Conservation (phyloP, 2,888 invertebrate species). For the Neocrepidodera transversa region DNA sequence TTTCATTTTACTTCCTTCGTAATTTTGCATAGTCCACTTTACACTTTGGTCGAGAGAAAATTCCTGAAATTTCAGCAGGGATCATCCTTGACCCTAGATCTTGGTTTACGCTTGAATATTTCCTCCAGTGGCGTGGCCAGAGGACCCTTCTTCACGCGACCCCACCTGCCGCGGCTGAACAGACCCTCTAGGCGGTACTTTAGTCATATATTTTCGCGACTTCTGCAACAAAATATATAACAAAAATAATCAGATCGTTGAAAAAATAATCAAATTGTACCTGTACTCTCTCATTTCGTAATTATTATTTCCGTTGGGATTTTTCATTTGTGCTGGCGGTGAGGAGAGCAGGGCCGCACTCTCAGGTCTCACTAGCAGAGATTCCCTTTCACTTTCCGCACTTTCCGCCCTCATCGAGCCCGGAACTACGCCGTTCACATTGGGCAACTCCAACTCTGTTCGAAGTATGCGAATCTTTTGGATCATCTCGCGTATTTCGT, state of each 20-base stretch:
- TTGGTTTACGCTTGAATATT: conserved; percentile 59
- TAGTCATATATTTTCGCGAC: conserved; percentile 71
- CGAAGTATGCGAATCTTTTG: conserved; percentile 85
- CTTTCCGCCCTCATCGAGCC: conserved; percentile 57
- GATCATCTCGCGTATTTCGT: conserved; percentile 91
- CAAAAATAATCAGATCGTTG: too few species aligned
- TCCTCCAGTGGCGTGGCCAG: conserved; percentile 61
- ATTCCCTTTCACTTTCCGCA: conserved; percentile 67
- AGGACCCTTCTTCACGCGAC: conserved; percentile 61
- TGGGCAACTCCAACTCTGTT: conserved; percentile 68
- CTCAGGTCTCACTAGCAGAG: conserved; percentile 65
- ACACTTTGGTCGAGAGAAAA: conserved; percentile 33
- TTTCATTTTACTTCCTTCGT: too few species aligned
- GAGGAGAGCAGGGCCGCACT: conserved; percentile 60
- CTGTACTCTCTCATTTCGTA: conserved; percentile 80
- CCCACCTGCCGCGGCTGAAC: conserved; percentile 65
- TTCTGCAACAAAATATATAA: conserved; percentile 46
- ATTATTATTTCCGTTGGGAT: conserved; percentile 79
- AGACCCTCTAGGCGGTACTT: conserved; percentile 78
- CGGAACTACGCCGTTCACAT: conserved; percentile 68
- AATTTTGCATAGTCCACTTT: conserved; percentile 16
- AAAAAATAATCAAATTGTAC: conserved; percentile 8
- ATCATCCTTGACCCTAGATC: conserved; percentile 54
- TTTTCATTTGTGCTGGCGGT: conserved; percentile 61
- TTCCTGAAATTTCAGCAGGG: conserved; percentile 50